These are phyloP conservation scores for Rhabditophanes sp. DNA, from an alignment of 2,888 invertebrate species.

Conservation along the genomic window DNA sequence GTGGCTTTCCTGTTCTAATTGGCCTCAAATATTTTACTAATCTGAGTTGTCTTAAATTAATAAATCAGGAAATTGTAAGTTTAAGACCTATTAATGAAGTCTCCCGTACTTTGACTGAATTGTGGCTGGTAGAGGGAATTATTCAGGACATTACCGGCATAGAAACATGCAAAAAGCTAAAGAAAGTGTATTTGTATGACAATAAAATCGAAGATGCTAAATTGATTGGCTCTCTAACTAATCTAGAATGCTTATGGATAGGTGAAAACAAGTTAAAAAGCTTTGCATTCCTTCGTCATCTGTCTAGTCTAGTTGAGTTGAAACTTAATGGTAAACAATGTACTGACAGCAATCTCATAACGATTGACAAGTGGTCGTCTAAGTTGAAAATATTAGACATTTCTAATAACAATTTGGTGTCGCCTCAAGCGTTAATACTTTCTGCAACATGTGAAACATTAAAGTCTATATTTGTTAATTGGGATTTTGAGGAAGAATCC, in stretches of 20 bases:
- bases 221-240: slow-evolving; percentile 11
- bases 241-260: slow-evolving; percentile 20
- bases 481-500: too few species aligned
- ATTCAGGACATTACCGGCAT: slow-evolving; percentile 25
- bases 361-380: background rate
- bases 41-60: slow-evolving; percentile 16
- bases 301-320: background rate
- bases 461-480: too few species aligned
- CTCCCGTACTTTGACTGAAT: slow-evolving; percentile 25
- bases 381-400: slow-evolving; percentile 1
- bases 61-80: slow-evolving; percentile 26
- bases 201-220: slow-evolving; percentile 22
- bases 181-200: slow-evolving; percentile 27
- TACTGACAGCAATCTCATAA: background rate
- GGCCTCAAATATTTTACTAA: slow-evolving; percentile 28
- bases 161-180: slow-evolving; percentile 21
- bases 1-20: slow-evolving; percentile 28
- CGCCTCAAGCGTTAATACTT: slow-evolving; percentile 15
- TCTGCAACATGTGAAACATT: slow-evolving; percentile 12
- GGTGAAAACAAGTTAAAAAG: slow-evolving; percentile 13
- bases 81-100: slow-evolving; percentile 28
- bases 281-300: slow-evolving; percentile 9
- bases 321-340: background rate
- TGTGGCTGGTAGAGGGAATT: slow-evolving; percentile 32
- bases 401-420: slow-evolving; percentile 1